These are phyloP conservation scores for Fopius arisanus DNA, from an alignment of 1,140 invertebrate genomes.

Conservation along the genomic window DNA sequence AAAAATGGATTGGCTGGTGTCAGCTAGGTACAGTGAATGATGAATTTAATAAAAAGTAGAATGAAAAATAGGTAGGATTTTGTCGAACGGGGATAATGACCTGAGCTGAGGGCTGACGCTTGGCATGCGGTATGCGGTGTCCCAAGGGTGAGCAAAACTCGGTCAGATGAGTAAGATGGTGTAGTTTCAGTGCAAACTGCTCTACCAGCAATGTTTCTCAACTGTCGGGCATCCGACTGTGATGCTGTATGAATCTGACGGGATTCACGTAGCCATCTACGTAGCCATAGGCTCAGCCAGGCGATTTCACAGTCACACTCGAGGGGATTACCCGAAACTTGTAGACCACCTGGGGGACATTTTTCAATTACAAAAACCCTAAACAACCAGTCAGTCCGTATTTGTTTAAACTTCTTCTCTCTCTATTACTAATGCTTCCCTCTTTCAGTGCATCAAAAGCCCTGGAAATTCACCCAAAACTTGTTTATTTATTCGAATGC, in stretches of 20 bases:
- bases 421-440: background rate
- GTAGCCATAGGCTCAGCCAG: conserved; percentile 88
- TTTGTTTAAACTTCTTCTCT: background rate
- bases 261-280: conserved; percentile 83
- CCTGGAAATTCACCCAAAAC: background rate
- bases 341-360: conserved; percentile 75
- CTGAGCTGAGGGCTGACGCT: conserved; percentile 65
- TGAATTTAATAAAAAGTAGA: conserved; percentile 41
- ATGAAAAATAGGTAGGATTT: conserved; percentile 48
- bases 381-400: conserved; percentile 20
- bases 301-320: conserved; percentile 87
- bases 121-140: conserved; percentile 68
- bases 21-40: conserved; percentile 24
- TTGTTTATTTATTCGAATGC: background rate
- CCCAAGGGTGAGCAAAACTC: conserved; percentile 60
- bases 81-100: conserved; percentile 51
- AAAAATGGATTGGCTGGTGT: background rate
- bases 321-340: conserved; percentile 83
- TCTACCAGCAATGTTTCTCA: conserved; percentile 57
- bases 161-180: conserved; percentile 59
- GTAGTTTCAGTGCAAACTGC: conserved; percentile 62
- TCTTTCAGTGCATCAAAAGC: background rate
- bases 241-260: conserved; percentile 75
- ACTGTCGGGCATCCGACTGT: conserved; percentile 60
- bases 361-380: background rate